Conservation (phyloP, 2,797 vertebrate species). For the Malacoraja senta region DNA sequence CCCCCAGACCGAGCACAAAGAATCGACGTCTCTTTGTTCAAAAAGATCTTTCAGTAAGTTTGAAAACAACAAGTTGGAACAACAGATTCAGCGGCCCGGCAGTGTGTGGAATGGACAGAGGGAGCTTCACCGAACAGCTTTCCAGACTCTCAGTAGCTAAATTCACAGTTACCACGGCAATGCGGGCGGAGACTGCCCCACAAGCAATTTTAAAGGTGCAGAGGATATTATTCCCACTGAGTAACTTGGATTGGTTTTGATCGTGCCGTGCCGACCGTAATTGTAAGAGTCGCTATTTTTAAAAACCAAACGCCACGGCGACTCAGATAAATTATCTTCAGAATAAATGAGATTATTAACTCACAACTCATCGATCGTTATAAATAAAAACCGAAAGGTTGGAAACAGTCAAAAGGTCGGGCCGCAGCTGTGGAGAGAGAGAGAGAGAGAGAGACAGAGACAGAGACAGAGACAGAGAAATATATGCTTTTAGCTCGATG, state of each 20-base stretch:
- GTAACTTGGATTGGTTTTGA: neutral
- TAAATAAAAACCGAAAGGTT: too few species aligned
- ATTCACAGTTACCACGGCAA: slow-evolving; percentile 7
- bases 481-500: too few species aligned
- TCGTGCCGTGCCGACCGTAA: too few species aligned
- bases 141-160: neutral
- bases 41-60: neutral
- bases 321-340: neutral
- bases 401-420: too few species aligned
- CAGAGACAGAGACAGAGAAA: too few species aligned
- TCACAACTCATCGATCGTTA: neutral
- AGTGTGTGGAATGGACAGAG: neutral
- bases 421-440: too few species aligned
- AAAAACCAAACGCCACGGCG: neutral
- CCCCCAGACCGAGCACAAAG: neutral
- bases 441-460: too few species aligned
- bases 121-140: neutral
- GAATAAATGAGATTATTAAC: neutral
- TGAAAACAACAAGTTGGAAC: neutral
- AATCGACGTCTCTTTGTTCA: neutral
- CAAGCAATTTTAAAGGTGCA: slow-evolving; percentile 4
- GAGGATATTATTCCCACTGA: neutral
- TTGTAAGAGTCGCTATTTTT: neutral
- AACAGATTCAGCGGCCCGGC: too few species aligned
- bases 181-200: neutral